Conservation (phyloP, 1,140 invertebrate species). For the Calephelis nemesis region DNA sequence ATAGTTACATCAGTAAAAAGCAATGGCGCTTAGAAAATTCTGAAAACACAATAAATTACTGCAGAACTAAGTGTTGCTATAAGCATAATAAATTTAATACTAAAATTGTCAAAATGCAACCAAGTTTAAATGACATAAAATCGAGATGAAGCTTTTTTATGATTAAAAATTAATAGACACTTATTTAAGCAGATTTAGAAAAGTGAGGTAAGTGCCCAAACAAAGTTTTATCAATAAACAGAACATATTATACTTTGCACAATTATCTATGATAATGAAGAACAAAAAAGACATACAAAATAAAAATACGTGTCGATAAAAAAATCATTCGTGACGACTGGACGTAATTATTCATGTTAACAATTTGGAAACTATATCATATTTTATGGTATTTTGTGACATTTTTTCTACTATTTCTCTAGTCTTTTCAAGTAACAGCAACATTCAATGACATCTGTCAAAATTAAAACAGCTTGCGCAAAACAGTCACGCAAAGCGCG, state of each 20-base stretch:
- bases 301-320: too few species aligned
- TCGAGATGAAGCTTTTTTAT: too few species aligned
- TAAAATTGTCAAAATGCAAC: slow-evolving; percentile 22
- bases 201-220: too few species aligned
- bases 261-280: too few species aligned
- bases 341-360: too few species aligned
- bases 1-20: slow-evolving; percentile 77
- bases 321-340: too few species aligned
- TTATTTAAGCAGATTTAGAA: neutral
- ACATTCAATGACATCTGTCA: slow-evolving; percentile 42
- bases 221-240: too few species aligned
- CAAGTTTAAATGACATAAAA: neutral
- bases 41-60: slow-evolving; percentile 76
- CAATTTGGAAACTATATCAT: too few species aligned
- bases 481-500: slow-evolving; percentile 51
- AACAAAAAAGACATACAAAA: too few species aligned
- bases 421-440: slow-evolving; percentile 31
- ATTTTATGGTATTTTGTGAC: too few species aligned
- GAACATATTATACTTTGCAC: too few species aligned
- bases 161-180: neutral
- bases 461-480: slow-evolving; percentile 40
- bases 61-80: slow-evolving; percentile 68
- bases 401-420: slow-evolving; percentile 14
- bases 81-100: slow-evolving; percentile 37
- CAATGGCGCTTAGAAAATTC: slow-evolving; percentile 78